Percentiles rank a stretch among this genome's conserved stretches.
These are phyloP conservation scores for Drosophila jambulina DNA, from an alignment of 1,140 invertebrate genomes.

Conservation along the genomic window DNA sequence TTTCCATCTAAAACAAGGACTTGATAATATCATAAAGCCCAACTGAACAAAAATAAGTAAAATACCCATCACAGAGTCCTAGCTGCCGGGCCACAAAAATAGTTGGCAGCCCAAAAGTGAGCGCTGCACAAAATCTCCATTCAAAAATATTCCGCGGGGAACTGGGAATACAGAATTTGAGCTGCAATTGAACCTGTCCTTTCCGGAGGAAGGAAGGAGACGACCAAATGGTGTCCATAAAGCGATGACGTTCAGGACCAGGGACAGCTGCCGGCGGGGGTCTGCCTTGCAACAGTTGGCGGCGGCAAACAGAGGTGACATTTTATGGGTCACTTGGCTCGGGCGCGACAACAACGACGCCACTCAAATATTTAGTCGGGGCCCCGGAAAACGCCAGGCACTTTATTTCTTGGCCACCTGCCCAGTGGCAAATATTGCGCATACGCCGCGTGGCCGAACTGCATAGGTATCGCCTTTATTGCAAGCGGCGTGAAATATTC, in stretches of 20 bases:
- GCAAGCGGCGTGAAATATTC: conserved; percentile 43
- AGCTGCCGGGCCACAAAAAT: neutral
- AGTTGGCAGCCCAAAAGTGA: neutral
- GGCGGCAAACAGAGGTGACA: conserved; percentile 37
- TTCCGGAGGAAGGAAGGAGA: conserved; percentile 23
- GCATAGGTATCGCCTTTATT: conserved; percentile 46
- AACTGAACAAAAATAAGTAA: neutral
- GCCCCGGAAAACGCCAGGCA: conserved; percentile 10
- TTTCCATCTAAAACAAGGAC: conserved; percentile 7
- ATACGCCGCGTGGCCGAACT: conserved; percentile 25
- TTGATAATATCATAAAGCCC: neutral
- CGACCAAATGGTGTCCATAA: conserved; percentile 38
- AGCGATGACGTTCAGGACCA: conserved; percentile 29
- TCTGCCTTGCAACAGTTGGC: conserved; percentile 50
- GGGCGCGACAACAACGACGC: conserved; percentile 34
- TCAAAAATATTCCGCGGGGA: conserved; percentile 9
- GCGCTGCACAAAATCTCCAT: conserved; percentile 7
- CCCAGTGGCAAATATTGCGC: conserved; percentile 47
- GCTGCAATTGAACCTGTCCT: conserved; percentile 53
- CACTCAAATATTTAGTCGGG: conserved; percentile 49
- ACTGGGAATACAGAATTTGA: conserved; percentile 38
- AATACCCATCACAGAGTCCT: neutral
- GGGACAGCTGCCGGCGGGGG: conserved; percentile 23
- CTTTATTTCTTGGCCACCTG: conserved; percentile 54
- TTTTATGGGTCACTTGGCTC: conserved; percentile 60